Evolutionary conservation across 2,113 vertebrate genomes (phyloP).

Genomic region (Murina feae): DNA sequence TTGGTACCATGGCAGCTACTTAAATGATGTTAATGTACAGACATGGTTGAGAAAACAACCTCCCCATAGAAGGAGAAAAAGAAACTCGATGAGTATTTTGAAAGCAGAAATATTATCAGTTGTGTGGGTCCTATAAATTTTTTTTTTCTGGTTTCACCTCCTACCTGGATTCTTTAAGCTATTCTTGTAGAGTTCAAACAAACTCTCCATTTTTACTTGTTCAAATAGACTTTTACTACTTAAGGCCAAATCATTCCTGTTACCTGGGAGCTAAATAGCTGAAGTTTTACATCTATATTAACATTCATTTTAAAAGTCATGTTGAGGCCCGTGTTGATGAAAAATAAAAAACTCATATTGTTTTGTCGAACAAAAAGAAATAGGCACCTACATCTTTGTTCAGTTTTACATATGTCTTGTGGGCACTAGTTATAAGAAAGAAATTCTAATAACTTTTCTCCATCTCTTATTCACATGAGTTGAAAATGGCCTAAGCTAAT

Average conservation of each 20-base stretch:
- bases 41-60: not conserved
- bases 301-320: not conserved
- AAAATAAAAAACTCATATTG: not conserved
- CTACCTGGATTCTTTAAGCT: not conserved
- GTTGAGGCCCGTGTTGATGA: not conserved
- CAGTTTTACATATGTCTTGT: not conserved
- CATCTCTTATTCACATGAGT: not conserved
- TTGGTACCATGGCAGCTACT: fast-evolving
- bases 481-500: conserved; percentile 52
- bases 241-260: not conserved
- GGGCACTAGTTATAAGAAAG: not conserved
- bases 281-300: not conserved
- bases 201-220: not conserved
- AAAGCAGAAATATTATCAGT: not conserved
- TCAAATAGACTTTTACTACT: not conserved
- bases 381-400: not conserved
- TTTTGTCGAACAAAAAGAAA: not conserved
- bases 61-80: not conserved
- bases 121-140: not conserved
- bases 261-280: not conserved
- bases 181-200: not conserved
- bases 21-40: not conserved
- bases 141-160: not conserved
- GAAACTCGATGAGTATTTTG: too few relatives aligned
- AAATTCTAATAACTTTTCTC: conserved; percentile 25